A percentile compares a stretch with the other conserved stretches of the same genome.
Evolutionary conservation across 2,888 invertebrate species (phyloP).

Genomic region (Sclerodermus sp.): DNA sequence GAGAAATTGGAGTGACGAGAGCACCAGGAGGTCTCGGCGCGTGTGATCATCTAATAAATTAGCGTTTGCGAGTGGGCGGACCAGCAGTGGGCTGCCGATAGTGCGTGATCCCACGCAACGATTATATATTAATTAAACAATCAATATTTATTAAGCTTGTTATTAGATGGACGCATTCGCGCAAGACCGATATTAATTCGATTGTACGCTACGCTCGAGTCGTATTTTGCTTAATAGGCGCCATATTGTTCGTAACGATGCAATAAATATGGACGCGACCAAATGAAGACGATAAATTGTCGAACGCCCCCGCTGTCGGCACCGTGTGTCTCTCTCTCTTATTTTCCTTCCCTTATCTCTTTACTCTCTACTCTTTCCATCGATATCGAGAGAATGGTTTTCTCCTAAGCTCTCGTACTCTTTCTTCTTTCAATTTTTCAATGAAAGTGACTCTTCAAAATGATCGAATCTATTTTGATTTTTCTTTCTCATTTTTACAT

Average conservation of each 20-base stretch:
- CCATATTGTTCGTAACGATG: conserved; percentile 54
- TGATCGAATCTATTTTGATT: no score
- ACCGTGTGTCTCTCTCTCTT: conserved; percentile 14
- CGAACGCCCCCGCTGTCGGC: conserved; percentile 50
- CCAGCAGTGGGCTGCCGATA: conserved; percentile 34
- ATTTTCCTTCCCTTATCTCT: conserved; percentile 8
- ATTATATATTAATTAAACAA: conserved; percentile 54
- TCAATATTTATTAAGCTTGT: conserved; percentile 56
- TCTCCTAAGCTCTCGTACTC: not conserved
- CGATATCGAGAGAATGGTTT: no score
- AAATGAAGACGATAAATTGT: conserved; percentile 56
- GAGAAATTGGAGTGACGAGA: no score
- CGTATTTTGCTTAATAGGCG: conserved; percentile 51
- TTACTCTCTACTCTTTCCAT: no score
- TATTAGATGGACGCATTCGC: conserved; percentile 30
- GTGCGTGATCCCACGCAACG: conserved; percentile 36
- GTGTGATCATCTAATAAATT: not conserved
- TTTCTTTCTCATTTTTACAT: no score
- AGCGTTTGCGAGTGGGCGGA: conserved; percentile 28
- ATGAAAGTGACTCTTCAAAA: no score
- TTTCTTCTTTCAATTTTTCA: conserved; percentile 11
- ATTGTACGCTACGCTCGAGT: conserved; percentile 34
- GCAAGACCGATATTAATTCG: conserved; percentile 41
- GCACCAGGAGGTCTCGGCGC: no score
- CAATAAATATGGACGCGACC: conserved; percentile 53